phyloP scores from a whole-genome alignment of 2,888 invertebrate species.

The Drosophila mercatorum region DNA sequence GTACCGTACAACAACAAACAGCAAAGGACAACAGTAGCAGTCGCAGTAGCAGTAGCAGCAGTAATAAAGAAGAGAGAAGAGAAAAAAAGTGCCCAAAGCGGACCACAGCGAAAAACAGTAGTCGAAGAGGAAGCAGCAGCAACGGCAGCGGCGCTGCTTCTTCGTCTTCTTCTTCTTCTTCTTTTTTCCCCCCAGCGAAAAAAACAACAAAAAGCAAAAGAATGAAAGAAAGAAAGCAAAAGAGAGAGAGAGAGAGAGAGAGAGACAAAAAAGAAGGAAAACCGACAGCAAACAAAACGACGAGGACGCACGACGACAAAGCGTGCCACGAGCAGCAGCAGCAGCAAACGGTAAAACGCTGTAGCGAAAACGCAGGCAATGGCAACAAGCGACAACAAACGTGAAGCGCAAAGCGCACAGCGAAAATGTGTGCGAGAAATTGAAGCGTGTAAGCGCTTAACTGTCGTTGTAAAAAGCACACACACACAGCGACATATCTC shows the following conservation, averaged over 20 bases:
- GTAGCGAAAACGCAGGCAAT: constrained; percentile 46
- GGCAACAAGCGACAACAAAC: constrained; percentile 51
- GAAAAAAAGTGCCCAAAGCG: constrained; percentile 48
- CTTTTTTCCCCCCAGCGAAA: constrained; percentile 14
- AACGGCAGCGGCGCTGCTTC: constrained; percentile 18
- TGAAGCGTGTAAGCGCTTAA: constrained; percentile 80
- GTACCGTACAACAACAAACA: constrained; percentile 18
- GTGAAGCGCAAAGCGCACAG: constrained; percentile 44
- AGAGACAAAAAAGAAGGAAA: background rate
- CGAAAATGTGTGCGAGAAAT: constrained; percentile 70
- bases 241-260: no score
- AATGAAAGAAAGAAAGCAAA: constrained; percentile 4
- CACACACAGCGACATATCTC: constrained; percentile 1
- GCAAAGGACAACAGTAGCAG: constrained; percentile 9
- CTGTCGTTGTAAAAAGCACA: constrained; percentile 64
- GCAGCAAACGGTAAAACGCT: constrained; percentile 34
- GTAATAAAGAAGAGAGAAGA: constrained; percentile 15
- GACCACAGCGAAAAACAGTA: constrained; percentile 37
- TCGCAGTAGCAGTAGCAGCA: constrained; percentile 2
- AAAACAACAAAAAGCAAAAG: constrained; percentile 15
- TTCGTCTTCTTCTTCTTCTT: constrained; percentile 13
- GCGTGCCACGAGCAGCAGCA: constrained; percentile 28
- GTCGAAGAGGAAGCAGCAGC: constrained; percentile 23
- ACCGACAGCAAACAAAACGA: constrained; percentile 31
- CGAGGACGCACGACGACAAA: constrained; percentile 31